phyloP scores from a whole-genome alignment of 2,888 invertebrate species.

The Chouioia cunea region DNA sequence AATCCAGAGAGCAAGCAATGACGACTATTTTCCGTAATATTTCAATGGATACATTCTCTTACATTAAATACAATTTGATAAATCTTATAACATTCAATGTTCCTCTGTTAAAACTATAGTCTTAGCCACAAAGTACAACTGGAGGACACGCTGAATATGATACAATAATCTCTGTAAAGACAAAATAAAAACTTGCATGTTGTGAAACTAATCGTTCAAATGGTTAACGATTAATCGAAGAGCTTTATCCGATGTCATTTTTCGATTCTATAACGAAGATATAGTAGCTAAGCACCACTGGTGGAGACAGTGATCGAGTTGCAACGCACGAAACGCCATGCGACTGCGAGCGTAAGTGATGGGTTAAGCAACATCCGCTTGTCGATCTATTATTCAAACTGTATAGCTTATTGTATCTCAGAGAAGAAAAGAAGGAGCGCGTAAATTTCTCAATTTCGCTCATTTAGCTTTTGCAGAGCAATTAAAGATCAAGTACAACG shows the following conservation, averaged over 20 bases:
- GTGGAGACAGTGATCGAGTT: conserved; percentile 38
- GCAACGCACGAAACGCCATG: conserved; percentile 2
- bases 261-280: not conserved
- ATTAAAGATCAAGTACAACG: conserved; percentile 18
- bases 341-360: too few relatives aligned
- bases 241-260: conserved; percentile 5
- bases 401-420: not conserved
- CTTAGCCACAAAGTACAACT: too few relatives aligned
- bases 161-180: too few relatives aligned
- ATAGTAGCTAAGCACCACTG: not conserved
- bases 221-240: conserved; percentile 29
- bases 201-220: conserved; percentile 23
- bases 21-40: too few relatives aligned
- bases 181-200: not conserved
- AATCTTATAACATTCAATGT: too few relatives aligned
- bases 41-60: too few relatives aligned
- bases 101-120: too few relatives aligned
- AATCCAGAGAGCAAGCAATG: too few relatives aligned
- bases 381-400: conserved; percentile 31
- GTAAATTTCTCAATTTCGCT: conserved; percentile 40
- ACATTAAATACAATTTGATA: too few relatives aligned
- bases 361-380: too few relatives aligned
- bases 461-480: conserved; percentile 26
- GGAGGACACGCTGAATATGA: too few relatives aligned
- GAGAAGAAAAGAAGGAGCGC: conserved; percentile 9